These are phyloP conservation scores for Theocolax elegans DNA, from an alignment of 1,140 invertebrate genomes.

Conservation along the genomic window DNA sequence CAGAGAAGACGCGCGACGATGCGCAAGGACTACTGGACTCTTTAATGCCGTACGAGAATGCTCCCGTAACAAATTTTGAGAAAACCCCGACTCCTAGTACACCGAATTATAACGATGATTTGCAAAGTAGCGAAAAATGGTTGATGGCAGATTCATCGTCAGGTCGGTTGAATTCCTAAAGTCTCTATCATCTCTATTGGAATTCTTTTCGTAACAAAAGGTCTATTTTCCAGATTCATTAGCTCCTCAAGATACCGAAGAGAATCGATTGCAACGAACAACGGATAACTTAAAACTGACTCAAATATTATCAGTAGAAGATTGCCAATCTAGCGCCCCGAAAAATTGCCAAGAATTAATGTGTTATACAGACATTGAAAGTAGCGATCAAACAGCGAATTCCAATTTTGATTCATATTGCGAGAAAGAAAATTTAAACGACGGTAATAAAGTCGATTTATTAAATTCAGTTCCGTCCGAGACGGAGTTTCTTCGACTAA, in stretches of 20 bases:
- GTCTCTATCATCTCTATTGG: background rate
- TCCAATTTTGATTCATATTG: background rate
- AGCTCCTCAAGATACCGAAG: background rate
- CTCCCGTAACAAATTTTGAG: constrained; percentile 60
- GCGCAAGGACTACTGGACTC: no score
- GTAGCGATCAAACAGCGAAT: background rate
- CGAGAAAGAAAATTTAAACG: background rate
- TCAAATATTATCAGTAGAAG: constrained; percentile 8
- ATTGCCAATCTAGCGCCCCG: background rate
- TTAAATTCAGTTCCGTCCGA: background rate
- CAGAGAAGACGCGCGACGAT: background rate
- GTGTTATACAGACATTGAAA: constrained; percentile 11
- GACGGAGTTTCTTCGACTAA: background rate
- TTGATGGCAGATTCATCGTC: constrained; percentile 14
- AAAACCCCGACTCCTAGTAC: constrained; percentile 45
- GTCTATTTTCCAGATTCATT: background rate
- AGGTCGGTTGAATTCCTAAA: constrained; percentile 1
- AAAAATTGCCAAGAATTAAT: constrained; percentile 25
- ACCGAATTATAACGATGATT: constrained; percentile 6
- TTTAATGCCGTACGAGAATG: constrained; percentile 63
- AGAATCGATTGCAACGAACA: constrained; percentile 4
- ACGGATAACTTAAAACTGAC: background rate
- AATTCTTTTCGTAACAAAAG: background rate
- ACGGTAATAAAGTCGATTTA: background rate
- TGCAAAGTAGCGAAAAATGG: constrained; percentile 22